Evolutionary conservation across 2,797 vertebrate genomes (phyloP).

Genomic region (Columba guinea): DNA sequence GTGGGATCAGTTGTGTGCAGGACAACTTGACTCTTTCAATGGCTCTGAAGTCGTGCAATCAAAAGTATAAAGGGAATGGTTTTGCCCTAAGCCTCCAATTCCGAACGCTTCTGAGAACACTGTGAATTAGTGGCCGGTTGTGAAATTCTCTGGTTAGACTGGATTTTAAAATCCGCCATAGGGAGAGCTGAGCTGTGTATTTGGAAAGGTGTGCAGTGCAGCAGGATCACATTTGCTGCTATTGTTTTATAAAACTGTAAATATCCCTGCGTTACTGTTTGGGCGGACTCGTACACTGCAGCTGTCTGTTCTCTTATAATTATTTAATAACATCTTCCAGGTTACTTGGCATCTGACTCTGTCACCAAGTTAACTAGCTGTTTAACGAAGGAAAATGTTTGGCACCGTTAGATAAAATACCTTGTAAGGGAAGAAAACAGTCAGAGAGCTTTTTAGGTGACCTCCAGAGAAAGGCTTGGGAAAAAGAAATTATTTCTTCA

Average conservation of each 20-base stretch:
- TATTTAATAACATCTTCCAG: not conserved
- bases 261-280: not conserved
- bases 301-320: not conserved
- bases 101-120: not conserved
- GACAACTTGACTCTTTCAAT: not conserved
- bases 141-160: not conserved
- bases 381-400: not conserved
- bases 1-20: not conserved
- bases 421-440: not conserved
- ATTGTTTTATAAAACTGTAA: not conserved
- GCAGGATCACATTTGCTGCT: not conserved
- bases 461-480: not conserved
- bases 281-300: not conserved
- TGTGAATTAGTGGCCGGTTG: not conserved
- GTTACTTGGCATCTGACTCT: not conserved
- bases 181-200: not conserved
- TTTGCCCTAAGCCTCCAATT: not conserved
- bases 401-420: not conserved
- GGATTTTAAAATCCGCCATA: not conserved
- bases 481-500: not conserved
- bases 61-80: not conserved
- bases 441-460: not conserved
- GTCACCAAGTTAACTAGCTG: not conserved
- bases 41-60: not conserved
- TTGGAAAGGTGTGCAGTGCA: not conserved